Evolutionary conservation across 2,888 invertebrate genomes (phyloP), one percentile per base, ranked within the genome.

Genomic region (Operophtera brumata): DNA sequence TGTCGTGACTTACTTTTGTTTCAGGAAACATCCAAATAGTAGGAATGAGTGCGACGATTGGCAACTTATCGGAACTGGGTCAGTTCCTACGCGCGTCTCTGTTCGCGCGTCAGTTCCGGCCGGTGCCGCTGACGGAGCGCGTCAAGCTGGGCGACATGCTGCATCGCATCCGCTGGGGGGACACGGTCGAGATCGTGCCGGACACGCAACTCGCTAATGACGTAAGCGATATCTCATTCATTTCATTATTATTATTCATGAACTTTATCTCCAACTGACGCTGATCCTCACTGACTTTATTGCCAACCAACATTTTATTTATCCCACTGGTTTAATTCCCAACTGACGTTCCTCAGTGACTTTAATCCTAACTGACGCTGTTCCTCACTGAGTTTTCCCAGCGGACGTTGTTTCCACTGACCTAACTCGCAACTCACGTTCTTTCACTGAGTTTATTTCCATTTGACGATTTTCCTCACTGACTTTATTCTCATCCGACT

Each of bases 11-110:
- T 30, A 9, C 34, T 10, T 25, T 40, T 44, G n/a, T 55, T 50
- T 13, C 51, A 56, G 56, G 80, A 51, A 76, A 75, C 55, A 94
- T 96, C 56, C 98, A 98, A 78, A 94, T 99, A 54, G 93, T 99
- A 12, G 98, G 97, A 14, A 99, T 99, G 98, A 98, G 97, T 82
- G 99, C 99, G 0, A 99, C 99, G 0, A 95, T 99, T 67, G 97
- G 96, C 54, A 99, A 99, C 85, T 87, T 98, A 48, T 78, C 92
- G 0, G 96, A 98, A 73, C 75, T 99, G 39, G 93, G 95, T 0
- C 71, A 80, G 48, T 99, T 98, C 82, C 87, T 99, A 1, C 91
- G 93, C 48, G 95, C 98, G 0, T 94, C 96, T 46, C 90, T 96
- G 10, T 99, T 95, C 79, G 92, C 93, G 10, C 93, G 94, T 53